Evolutionary conservation across 2,113 vertebrate genomes (phyloP), one percentile per base, ranked within the genome.

Genomic region (Semicossyphus pulcher): DNA sequence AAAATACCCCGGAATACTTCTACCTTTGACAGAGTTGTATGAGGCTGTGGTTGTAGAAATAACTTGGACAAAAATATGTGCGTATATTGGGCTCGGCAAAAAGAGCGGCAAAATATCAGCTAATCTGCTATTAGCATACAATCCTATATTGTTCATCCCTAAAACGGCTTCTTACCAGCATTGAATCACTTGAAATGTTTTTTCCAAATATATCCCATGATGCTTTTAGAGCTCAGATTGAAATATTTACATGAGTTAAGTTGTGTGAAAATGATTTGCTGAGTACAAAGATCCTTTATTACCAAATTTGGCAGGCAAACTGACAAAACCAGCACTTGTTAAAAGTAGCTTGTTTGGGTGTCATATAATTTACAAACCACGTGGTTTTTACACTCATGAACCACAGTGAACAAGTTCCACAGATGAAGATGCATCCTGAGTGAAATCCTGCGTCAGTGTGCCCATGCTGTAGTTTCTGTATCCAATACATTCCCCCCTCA

Each of bases 271-370:
- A 66, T 11, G 54, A 72, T 18, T 4, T 7, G 53, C 71, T 32
- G 83, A 84, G 78, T 91, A 92, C 76, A 87, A 86, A 92, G 69
- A 81, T 85, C 36, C 77, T 90, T 90, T 90, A 91, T 88, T 89
- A 77, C 77, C 75, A 80, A 25, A 29, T 78, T 79, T 67, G 62
- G 63, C 69, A 79, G 80, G 60, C 65, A 72, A 76, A 81, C 45
- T 20, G 52, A 77, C 81, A 77, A 84, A 60, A 81, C 65, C 56
- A 21, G 60, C 45, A 71, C 64, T 75, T 69, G 67, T 31, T 59
- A 28, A 63, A 69, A 76, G 45, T 2, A 41, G 28, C 29, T n/a
- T n/a, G n/a, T 64, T 75, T 49, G 32, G 28, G 31, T 58, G 66
- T 79, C 42, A 20, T 20, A 25, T 69, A 7, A 71, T 79, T 85